Base-by-base conservation (phyloP, 2,113 vertebrate genomes). In the Pseudorectes ferrugineus region DNA sequence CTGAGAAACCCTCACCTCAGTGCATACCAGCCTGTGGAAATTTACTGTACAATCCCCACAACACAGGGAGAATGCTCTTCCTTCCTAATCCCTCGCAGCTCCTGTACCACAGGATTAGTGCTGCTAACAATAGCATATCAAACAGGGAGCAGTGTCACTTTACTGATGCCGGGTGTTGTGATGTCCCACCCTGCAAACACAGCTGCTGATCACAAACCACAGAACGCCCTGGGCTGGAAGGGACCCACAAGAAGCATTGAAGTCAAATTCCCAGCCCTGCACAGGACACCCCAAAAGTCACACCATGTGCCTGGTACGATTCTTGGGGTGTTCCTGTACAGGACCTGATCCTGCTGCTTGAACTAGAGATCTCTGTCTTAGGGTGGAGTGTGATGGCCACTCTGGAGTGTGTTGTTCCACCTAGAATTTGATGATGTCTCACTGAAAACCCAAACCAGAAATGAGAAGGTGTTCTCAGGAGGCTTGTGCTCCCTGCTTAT, bases 61-160 rank as follows among this genome's bases (percentile, higher is more conserved):
- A 19, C 31, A 12, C 74, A 33, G 42, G 36, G 63, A 85, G 28
- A 85, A 75, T 10, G 31, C 42, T 93, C 85, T 85, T 94, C 81
- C 89, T 96, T 67, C 82, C 88, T 93, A 93, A 96, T 93, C 92
- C 91, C 85, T 82, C 36, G 0, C 43, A 93, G 87, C 66, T 87
- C 95, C 59, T 46, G 81, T 33, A 35, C 10, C 1, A 10, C 23
- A 49, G 85, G 93, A 94, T 92, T 97, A 92, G 49, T 88, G 78
- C 75, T 88, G 82, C 82, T 95, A 96, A 94, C 82, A 96, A 96
- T 72, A 93, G 93, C 78, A 3, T 3, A 6, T 12, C 31, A 36
- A 35, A 35, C 82, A 57, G 88, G 82, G 70, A 92, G 67, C 33
- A 70, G 75, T 0, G 2, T 16, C 62, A 6, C 19, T 76, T 75